Evolutionary conservation across 2,888 invertebrate genomes (phyloP).

Genomic region (Deilephila elpenor): DNA sequence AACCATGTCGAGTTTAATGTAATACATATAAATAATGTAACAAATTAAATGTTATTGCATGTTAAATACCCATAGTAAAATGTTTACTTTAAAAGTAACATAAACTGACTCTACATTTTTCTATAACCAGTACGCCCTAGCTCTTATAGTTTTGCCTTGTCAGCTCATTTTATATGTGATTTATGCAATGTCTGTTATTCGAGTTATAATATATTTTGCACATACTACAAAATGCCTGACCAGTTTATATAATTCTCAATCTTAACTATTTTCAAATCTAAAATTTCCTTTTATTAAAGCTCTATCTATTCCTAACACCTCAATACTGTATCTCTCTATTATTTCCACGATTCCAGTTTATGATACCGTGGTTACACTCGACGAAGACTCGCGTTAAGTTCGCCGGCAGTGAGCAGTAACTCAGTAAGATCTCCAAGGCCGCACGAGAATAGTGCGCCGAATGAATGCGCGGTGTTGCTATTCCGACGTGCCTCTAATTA

Average conservation of each 20-base stretch:
- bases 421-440: conserved; percentile 68
- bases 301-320: background rate
- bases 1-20: no score
- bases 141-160: no score
- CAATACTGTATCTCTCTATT: no score
- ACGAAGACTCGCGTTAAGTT: conserved; percentile 37
- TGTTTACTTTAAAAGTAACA: no score
- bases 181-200: background rate
- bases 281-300: background rate
- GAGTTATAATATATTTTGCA: background rate
- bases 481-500: conserved; percentile 65
- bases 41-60: no score
- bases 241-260: background rate
- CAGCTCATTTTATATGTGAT: background rate
- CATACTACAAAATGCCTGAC: background rate
- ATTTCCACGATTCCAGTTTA: background rate
- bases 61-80: background rate
- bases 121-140: no score
- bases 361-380: conserved; percentile 6
- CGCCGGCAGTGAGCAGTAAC: conserved; percentile 53
- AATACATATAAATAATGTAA: no score
- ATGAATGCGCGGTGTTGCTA: conserved; percentile 64
- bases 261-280: background rate
- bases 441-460: conserved; percentile 66
- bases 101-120: no score